Base-by-base conservation (phyloP, 2,113 vertebrate genomes). In the Toxotes chatareus region DNA sequence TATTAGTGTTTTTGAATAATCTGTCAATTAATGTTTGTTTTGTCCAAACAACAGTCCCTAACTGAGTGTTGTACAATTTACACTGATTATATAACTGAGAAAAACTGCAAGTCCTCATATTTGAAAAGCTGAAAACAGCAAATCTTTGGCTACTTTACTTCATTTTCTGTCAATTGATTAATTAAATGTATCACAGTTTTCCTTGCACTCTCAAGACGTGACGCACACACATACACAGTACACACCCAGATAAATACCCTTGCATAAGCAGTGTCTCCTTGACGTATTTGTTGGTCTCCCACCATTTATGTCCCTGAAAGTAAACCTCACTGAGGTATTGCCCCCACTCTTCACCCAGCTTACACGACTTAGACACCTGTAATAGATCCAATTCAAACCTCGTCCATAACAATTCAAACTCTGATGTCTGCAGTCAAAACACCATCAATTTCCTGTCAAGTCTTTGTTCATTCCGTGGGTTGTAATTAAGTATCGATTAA, bases 401-500 rank as follows among this genome's bases (percentile, higher is more conserved):
- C 86, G 72, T 92, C 85, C 76, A 82, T 91, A 93, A 86, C 92
- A 91, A 91, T 93, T 88, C 79, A 90, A 69, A 80, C 79, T 85
- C 27, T 79, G 88, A 83, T 77, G 74, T 89, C 85, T 64, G 73
- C 86, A 90, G 86, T 91, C 87, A 94, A 94, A 94, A 93, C 88
- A 89, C 69, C 86, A 94, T 95, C 91, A 85, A 93, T 94, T 91
- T 91, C 83, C 83, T 91, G 91, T 92, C 86, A 87, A 67, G 69
- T 81, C 85, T 77, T 59, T 66, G 63, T 87, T 88, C 84, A 34
- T 86, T 84, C 84, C 27, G 56, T 83, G 44, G 74, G 56, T 90
- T 89, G 90, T 90, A 95, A 94, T 94, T 95, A 95, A 94, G 49
- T 73, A 87, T 68, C n/a, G 53, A 94, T 95, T 94, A 93, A 96